Evolutionary conservation across 2,113 vertebrate species (phyloP).

Genomic region (Fregata magnificens): DNA sequence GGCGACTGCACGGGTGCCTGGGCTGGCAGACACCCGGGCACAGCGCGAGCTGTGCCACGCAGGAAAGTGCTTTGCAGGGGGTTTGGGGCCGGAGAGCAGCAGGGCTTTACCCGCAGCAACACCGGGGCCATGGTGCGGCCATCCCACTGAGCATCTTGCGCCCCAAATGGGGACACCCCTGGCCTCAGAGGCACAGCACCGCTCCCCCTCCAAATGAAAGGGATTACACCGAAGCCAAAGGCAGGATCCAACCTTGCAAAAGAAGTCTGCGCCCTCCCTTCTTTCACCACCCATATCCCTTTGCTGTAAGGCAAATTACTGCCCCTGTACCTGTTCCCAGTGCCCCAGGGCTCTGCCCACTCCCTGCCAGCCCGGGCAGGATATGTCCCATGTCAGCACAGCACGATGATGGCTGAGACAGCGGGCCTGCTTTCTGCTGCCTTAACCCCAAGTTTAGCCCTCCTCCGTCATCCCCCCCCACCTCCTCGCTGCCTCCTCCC

Average conservation of each 20-base stretch:
- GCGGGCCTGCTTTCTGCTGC: background rate
- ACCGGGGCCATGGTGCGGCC: accelerated
- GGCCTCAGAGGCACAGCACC: background rate
- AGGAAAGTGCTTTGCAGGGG: background rate
- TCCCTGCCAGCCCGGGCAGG: background rate
- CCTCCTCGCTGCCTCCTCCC: background rate
- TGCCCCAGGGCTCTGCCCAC: background rate
- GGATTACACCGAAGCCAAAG: background rate
- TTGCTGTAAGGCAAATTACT: background rate
- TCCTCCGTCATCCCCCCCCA: background rate
- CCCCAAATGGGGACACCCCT: accelerated
- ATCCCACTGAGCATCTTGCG: accelerated
- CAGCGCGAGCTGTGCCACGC: accelerated
- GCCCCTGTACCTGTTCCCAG: background rate
- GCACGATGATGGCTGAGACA: background rate
- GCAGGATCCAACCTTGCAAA: background rate
- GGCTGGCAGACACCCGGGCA: background rate
- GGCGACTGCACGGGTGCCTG: accelerated
- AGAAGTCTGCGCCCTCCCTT: background rate
- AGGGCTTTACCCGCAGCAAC: background rate
- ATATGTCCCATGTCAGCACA: background rate
- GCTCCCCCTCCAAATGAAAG: background rate
- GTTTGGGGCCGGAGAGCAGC: background rate
- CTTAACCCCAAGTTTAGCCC: background rate
- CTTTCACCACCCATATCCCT: background rate